These are phyloP conservation scores for Nasonovia ribisnigri DNA, from an alignment of 2,888 invertebrate species.

Conservation along the genomic window DNA sequence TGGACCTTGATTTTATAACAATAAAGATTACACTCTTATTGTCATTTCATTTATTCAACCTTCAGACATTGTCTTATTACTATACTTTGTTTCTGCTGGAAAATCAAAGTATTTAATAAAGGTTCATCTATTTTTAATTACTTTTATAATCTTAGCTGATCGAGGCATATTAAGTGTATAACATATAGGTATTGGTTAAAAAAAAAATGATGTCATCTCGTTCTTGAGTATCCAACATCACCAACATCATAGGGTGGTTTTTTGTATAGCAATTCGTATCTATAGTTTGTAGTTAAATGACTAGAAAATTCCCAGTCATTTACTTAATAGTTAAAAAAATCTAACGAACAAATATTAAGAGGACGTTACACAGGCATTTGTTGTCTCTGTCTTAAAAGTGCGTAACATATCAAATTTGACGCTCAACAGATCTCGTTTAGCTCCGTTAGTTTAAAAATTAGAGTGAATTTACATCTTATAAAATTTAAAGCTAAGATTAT, in stretches of 20 bases:
- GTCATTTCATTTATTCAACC: slow-evolving; percentile 23
- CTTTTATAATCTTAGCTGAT: background rate
- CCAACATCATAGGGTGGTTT: background rate
- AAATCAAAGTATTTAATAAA: background rate
- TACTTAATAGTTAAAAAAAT: background rate
- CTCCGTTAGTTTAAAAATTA: too few species aligned
- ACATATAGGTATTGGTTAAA: background rate
- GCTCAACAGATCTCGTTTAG: too few species aligned
- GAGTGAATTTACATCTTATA: too few species aligned
- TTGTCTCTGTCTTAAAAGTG: too few species aligned
- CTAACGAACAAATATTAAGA: too few species aligned
- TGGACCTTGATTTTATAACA: slow-evolving; percentile 38
- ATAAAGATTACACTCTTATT: slow-evolving; percentile 36
- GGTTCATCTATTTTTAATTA: slow-evolving; percentile 25
- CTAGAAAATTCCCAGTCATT: background rate
- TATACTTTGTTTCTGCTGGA: slow-evolving; percentile 12
- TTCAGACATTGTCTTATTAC: slow-evolving; percentile 11
- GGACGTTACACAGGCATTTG: too few species aligned
- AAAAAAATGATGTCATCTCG: background rate
- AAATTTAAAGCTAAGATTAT: too few species aligned
- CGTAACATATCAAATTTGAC: too few species aligned
- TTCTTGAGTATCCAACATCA: background rate
- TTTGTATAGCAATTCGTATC: background rate
- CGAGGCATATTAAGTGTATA: background rate
- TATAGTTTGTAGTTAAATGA: background rate